phyloP scores from a whole-genome alignment of 1,140 invertebrate species.

The Cherax quadricarinatus region DNA sequence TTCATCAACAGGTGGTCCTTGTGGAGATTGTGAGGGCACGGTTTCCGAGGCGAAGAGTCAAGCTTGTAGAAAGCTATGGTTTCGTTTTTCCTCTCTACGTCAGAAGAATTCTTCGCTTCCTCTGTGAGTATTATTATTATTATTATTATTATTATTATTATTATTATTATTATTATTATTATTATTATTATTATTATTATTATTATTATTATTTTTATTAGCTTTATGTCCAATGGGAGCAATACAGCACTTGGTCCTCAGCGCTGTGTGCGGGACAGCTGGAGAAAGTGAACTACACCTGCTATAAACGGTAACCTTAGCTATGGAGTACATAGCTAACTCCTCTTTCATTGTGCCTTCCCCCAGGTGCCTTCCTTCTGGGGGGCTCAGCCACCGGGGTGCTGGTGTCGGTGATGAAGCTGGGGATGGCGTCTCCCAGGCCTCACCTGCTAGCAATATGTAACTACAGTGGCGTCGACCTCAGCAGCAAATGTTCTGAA shows the following conservation, averaged over 20 bases:
- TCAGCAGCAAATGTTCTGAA: neutral
- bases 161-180: neutral
- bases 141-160: slow-evolving; percentile 17
- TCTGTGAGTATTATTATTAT: slow-evolving; percentile 38
- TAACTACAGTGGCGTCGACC: neutral
- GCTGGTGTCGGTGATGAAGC: slow-evolving; percentile 48
- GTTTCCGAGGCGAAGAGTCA: slow-evolving; percentile 4
- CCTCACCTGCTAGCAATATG: slow-evolving; percentile 44
- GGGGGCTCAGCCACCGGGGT: slow-evolving; percentile 39
- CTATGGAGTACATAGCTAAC: too few species aligned
- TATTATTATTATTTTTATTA: neutral
- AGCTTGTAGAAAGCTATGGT: neutral
- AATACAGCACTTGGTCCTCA: too few species aligned
- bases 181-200: slow-evolving; percentile 1
- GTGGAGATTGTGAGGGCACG: slow-evolving; percentile 28
- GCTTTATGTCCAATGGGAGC: too few species aligned
- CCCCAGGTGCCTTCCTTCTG: slow-evolving; percentile 40
- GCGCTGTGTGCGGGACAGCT: too few species aligned
- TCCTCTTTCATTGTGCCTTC: too few species aligned
- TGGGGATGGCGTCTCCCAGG: slow-evolving; percentile 22
- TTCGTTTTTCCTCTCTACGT: neutral
- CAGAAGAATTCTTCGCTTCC: slow-evolving; percentile 30
- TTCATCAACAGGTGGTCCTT: slow-evolving; percentile 23
- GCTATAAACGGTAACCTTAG: too few species aligned
- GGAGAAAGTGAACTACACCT: too few species aligned